phyloP scores from a whole-genome alignment of 2,113 vertebrate genomes.

The Chloropsis hardwickii region DNA sequence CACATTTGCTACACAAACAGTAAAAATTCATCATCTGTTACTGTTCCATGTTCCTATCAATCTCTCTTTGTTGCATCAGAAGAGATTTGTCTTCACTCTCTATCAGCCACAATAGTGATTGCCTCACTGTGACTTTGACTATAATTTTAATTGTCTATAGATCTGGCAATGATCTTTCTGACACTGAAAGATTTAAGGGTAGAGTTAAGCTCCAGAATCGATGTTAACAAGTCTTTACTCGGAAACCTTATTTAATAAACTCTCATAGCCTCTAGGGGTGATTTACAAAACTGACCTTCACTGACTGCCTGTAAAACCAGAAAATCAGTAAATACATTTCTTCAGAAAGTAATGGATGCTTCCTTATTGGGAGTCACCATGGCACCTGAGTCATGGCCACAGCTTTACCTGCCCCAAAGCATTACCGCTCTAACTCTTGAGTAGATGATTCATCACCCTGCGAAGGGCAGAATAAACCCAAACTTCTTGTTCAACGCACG shows the following conservation, averaged over 20 bases:
- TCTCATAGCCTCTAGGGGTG: neutral
- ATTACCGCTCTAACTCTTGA: neutral
- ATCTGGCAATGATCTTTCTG: neutral
- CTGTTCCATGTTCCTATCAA: neutral
- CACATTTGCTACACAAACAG: neutral
- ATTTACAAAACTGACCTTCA: constrained; percentile 6
- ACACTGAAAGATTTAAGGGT: neutral
- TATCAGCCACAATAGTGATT: neutral
- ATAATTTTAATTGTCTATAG: constrained; percentile 31
- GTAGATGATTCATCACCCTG: neutral
- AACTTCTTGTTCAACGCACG: neutral
- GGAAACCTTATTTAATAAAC: constrained; percentile 1
- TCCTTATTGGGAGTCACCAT: neutral
- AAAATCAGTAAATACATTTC: neutral
- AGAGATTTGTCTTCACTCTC: neutral
- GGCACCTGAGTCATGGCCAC: neutral
- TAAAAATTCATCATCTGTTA: neutral
- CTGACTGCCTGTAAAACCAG: neutral
- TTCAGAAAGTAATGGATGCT: neutral
- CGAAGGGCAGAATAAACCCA: neutral
- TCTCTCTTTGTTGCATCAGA: neutral
- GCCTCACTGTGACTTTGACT: neutral
- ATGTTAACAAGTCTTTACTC: constrained; percentile 31
- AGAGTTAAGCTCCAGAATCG: neutral
- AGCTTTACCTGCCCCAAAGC: neutral